Conservation (phyloP, 2,888 invertebrate genomes). For the Melinaea marsaeus region DNA sequence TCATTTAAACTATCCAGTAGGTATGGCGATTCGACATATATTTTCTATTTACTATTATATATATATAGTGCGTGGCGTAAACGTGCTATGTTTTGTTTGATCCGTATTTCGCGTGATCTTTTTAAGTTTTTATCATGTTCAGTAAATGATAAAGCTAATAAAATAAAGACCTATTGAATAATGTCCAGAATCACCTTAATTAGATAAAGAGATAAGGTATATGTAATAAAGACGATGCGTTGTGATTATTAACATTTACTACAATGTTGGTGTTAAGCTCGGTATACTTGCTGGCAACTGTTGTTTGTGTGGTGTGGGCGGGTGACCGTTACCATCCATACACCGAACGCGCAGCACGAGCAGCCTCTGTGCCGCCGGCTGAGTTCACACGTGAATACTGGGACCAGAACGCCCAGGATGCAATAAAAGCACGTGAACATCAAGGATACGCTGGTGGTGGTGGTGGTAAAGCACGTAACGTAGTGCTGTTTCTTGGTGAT, state of each 20-base stretch:
- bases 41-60: too few species aligned
- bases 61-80: too few species aligned
- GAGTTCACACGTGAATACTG: slow-evolving; percentile 51
- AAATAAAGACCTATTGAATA: too few species aligned
- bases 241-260: background rate
- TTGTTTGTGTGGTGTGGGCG: background rate
- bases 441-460: slow-evolving; percentile 38
- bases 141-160: too few species aligned
- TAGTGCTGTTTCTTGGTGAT: slow-evolving; percentile 85
- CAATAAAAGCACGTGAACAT: slow-evolving; percentile 53
- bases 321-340: too few species aligned
- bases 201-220: slow-evolving; percentile 11
- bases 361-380: too few species aligned
- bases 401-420: slow-evolving; percentile 62
- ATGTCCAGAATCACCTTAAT: background rate
- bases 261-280: slow-evolving; percentile 5
- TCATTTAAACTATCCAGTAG: too few species aligned
- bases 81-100: too few species aligned
- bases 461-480: slow-evolving; percentile 62
- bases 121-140: too few species aligned
- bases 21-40: too few species aligned
- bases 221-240: slow-evolving; percentile 1
- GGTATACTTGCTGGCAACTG: slow-evolving; percentile 6
- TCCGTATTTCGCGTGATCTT: too few species aligned
- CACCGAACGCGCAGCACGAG: too few species aligned